Evolutionary conservation across 2,113 vertebrate species (phyloP), one percentile per base, ranked within the genome.

Genomic region (Prinia subflava): DNA sequence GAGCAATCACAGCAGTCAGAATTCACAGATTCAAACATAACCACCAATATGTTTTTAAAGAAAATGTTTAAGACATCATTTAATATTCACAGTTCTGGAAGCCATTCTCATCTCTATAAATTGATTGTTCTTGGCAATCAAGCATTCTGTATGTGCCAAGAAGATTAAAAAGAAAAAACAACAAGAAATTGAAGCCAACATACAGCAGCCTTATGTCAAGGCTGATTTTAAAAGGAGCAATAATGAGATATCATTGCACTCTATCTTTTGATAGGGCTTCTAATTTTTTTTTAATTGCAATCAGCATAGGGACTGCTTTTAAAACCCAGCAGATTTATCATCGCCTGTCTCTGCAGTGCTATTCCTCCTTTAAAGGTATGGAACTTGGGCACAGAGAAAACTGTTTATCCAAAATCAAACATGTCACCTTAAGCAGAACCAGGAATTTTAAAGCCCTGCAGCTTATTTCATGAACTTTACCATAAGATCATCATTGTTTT

Each of bases 91-190:
- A 21, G 39, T 57, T 96, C 81, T 91, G 87, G 94, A 95, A 96
- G 57, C 49, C 59, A 73, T 56, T 81, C 7, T 11, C 28, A 46
- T 94, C 90, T 94, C 83, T 71, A 69, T 92, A 93, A 94, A 92
- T 92, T 94, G 92, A 88, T 91, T 93, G 89, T 87, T 97, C 93
- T 94, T 95, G 95, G 95, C 91, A 97, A 92, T 91, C 47, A 63
- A 83, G 27, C 50, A 87, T 87, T 86, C 80, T 77, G 11, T 55
- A 78, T 49, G 64, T 79, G 82, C 95, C 95, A 96, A 95, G 35
- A 28, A 94, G n/a, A 84, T 74, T 50, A 16, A 8, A 77, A 84
- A 79, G 10, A 71, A 78, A 79, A 77, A 70, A 76, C 57, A 10
- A 74, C 78, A 95, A 62, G 81, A 74, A 86, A 94, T 73, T 67